A percentile compares a stretch with the other conserved stretches of the same genome.
Conservation (phyloP, 2,113 vertebrate species). For the Motacilla tschutschensis region DNA sequence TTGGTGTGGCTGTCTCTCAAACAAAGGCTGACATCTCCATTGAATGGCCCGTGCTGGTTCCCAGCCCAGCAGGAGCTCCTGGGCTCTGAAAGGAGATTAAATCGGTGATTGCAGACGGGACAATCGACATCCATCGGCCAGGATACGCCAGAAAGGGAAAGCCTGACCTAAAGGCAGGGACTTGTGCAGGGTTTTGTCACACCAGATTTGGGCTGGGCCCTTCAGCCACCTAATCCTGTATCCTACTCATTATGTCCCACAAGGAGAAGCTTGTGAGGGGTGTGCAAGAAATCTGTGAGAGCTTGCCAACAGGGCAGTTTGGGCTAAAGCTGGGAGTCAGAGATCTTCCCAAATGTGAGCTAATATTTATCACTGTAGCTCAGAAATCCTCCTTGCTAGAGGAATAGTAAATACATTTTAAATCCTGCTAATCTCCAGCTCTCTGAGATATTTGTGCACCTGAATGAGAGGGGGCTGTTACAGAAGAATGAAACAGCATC, state of each 20-base stretch:
- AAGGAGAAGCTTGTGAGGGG: background rate
- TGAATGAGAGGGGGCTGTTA: background rate
- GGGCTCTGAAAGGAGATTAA: background rate
- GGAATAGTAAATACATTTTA: background rate
- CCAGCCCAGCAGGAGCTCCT: background rate
- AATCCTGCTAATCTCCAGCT: background rate
- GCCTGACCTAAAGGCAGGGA: background rate
- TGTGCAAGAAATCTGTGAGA: background rate
- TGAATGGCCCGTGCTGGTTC: background rate
- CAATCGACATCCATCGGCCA: background rate
- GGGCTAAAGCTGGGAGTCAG: background rate
- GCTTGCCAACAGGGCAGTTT: background rate
- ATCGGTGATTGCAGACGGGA: background rate
- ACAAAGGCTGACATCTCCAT: background rate
- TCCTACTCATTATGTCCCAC: background rate
- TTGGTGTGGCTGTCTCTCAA: background rate
- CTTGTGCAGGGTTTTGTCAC: background rate
- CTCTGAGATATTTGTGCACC: background rate
- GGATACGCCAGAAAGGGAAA: background rate
- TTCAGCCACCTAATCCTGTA: background rate
- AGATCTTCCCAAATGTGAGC: background rate
- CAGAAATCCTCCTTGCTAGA: background rate
- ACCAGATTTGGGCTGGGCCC: background rate
- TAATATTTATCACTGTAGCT: background rate
- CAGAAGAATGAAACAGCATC: background rate